Base-by-base conservation (phyloP, 2,113 vertebrate species). In the Callorhinus ursinus region DNA sequence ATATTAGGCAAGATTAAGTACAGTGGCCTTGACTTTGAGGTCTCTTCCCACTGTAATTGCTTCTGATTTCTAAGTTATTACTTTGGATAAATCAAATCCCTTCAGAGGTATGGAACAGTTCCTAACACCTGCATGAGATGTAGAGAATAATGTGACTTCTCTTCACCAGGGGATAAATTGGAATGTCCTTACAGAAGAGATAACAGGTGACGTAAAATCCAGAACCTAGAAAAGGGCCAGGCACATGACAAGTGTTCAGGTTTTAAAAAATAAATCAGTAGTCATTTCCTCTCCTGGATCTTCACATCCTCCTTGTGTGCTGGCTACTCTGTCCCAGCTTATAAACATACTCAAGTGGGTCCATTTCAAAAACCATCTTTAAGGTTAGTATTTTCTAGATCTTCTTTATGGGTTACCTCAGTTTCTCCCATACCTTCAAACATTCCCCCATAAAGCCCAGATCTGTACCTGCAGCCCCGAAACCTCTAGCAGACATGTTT, bases 101-200 rank as follows among this genome's bases (percentile, higher is more conserved):
- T 88, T 88, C 57, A 53, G 49, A 85, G 33, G 55, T 36, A 80
- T 18, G 80, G 59, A 94, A 84, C 4, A 76, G 9, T 63, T 94
- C n/a, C 76, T 89, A 90, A 90, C 39, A 86, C 14, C 42, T 28
- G 51, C 95, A 91, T 36, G 33, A 93, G 95, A 81, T 31, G 31
- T 31, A 81, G 51, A 94, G 31, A 92, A 55, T 77, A 88, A 76
- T 4, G 19, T 51, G 14, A 87, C 39, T 76, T 86, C 26, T 86
- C 46, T 97, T 87, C 5, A 51, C 42, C 16, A 81, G 22, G 12
- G 22, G 11, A 63, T 42, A 74, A 22, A 57, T 0, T 80, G 18
- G 86, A 63, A 46, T 90, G 76, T 81, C 36, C 26, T 80, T 57
- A 18, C 28, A 76, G 39, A 79, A 87, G 39, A 81, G 88, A 31